Conservation (phyloP, 2,797 vertebrate species). For the Ciconia nigra region DNA sequence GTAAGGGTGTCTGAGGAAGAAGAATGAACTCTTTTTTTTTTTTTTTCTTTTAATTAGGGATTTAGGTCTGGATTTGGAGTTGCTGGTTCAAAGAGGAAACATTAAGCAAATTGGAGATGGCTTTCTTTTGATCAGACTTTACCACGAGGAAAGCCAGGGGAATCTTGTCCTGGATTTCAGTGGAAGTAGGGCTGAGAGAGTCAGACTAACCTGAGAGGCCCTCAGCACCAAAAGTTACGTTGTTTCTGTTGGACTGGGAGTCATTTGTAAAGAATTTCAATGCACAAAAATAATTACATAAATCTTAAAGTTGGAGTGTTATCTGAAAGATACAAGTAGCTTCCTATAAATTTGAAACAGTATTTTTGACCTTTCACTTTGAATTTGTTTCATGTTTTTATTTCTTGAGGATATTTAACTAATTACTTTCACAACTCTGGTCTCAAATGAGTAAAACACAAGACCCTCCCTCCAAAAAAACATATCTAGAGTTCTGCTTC, state of each 20-base stretch:
- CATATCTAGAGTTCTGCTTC: not conserved
- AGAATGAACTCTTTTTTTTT: rapidly evolving
- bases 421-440: not conserved
- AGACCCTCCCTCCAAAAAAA: not conserved
- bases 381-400: not conserved
- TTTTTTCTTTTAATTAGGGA: not conserved
- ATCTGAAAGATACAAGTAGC: not conserved
- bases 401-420: not conserved
- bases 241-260: not conserved
- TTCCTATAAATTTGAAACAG: not conserved
- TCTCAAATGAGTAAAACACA: not conserved
- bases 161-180: not conserved
- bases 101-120: not conserved
- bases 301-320: not conserved
- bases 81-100: not conserved
- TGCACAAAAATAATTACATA: not conserved
- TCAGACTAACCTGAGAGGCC: not conserved
- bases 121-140: not conserved
- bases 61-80: not conserved
- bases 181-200: not conserved
- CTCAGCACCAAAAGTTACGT: not conserved
- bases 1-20: not conserved
- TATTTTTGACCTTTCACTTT: not conserved
- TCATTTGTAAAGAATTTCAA: not conserved
- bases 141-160: not conserved